These are phyloP conservation scores for Labroides dimidiatus DNA, from an alignment of 2,797 vertebrate species.

Conservation along the genomic window DNA sequence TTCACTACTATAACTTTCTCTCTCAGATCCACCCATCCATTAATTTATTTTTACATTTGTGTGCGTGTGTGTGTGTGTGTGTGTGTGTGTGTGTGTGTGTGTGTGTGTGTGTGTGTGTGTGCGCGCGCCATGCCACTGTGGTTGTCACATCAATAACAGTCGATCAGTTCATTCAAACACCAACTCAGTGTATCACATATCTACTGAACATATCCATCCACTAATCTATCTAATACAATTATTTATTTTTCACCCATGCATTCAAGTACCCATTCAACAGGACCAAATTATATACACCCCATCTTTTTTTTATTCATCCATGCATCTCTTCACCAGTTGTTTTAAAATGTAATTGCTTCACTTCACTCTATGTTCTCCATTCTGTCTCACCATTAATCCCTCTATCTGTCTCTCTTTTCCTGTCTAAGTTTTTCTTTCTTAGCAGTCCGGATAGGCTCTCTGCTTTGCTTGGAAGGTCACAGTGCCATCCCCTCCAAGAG, in stretches of 20 bases:
- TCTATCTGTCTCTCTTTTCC: conserved; percentile 42
- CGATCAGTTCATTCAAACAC: no score
- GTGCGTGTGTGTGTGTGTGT: no score
- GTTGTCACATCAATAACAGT: no score
- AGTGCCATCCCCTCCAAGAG: conserved; percentile 61
- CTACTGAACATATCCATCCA: no score
- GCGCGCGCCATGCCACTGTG: no score
- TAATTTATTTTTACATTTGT: no score
- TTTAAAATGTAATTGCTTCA: conserved; percentile 2
- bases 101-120: no score
- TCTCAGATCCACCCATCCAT: no score
- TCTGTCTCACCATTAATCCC: conserved; percentile 49
- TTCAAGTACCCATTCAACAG: neutral
- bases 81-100: no score
- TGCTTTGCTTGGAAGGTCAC: conserved; percentile 64
- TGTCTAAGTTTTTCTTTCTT: conserved; percentile 39
- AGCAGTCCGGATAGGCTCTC: conserved; percentile 32
- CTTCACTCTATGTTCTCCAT: conserved; percentile 37
- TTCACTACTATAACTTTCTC: no score
- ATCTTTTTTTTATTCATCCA: conserved; percentile 3
- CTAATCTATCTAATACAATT: no score
- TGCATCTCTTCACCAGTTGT: neutral
- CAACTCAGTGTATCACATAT: no score
- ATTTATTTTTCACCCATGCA: neutral
- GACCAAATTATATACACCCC: neutral